Evolutionary conservation across 2,888 invertebrate species (phyloP).

Genomic region (Tenthredo distinguenda): DNA sequence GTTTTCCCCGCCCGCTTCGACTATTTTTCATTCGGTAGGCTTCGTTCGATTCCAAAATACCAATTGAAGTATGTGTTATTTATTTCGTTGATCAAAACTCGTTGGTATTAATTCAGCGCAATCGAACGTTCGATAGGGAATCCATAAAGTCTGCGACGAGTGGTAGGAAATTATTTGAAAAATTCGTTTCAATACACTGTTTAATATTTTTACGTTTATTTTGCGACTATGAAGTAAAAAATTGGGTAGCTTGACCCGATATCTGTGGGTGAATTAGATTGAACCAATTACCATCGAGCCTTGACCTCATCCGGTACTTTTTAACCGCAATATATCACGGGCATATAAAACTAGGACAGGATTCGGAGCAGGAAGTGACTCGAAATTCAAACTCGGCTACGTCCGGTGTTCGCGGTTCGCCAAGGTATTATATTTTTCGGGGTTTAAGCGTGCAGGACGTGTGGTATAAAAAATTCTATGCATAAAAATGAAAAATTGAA

Average conservation of each 20-base stretch:
- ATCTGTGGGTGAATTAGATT: no score
- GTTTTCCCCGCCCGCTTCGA: background rate
- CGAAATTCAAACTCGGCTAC: conserved; percentile 26
- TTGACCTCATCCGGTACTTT: background rate
- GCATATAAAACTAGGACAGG: background rate
- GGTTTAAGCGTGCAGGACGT: background rate
- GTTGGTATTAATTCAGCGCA: background rate
- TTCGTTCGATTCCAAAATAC: background rate
- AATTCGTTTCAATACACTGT: no score
- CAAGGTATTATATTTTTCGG: conserved; percentile 20
- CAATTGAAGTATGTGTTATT: background rate
- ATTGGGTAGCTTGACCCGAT: background rate
- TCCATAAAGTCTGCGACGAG: background rate
- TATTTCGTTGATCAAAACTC: background rate
- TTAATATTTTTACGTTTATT: background rate
- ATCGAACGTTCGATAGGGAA: background rate
- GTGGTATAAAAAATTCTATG: conserved; percentile 52
- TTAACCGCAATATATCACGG: background rate
- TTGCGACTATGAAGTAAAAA: background rate
- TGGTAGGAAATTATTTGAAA: background rate
- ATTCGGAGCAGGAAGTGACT: conserved; percentile 28
- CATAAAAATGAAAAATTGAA: conserved; percentile 52
- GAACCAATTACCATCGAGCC: background rate
- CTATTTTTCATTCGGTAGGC: background rate
- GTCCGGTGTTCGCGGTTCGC: conserved; percentile 14